Conservation (phyloP, 1,140 invertebrate species). For the Drosophila simulans region DNA sequence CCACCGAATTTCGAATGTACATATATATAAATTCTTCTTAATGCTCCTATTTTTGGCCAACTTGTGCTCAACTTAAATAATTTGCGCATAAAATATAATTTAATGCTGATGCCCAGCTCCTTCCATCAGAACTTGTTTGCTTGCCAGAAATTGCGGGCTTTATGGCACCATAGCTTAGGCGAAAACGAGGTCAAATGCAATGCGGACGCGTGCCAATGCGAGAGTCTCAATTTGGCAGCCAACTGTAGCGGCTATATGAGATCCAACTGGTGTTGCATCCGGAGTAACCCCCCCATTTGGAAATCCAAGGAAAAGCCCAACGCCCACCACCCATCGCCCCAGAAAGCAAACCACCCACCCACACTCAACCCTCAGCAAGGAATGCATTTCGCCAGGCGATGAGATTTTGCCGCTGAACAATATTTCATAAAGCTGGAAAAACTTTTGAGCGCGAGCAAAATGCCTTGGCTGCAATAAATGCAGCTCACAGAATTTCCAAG, state of each 20-base stretch:
- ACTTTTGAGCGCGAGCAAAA: conserved; percentile 15
- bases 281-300: not conserved
- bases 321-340: not conserved
- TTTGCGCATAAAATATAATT: conserved; percentile 80
- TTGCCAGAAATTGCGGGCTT: conserved; percentile 23
- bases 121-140: conserved; percentile 4
- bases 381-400: conserved; percentile 33
- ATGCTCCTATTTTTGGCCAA: conserved; percentile 75
- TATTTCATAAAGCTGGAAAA: conserved; percentile 37
- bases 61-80: conserved; percentile 74
- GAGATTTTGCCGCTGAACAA: conserved; percentile 31
- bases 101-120: conserved; percentile 41
- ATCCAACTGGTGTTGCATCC: not conserved
- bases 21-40: conserved; percentile 26
- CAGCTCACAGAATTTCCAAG: conserved; percentile 14
- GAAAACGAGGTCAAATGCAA: conserved; percentile 65
- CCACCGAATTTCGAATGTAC: conserved; percentile 5
- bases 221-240: conserved; percentile 50
- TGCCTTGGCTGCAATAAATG: conserved; percentile 35
- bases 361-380: not conserved
- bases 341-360: too few species aligned
- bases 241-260: conserved; percentile 35
- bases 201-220: conserved; percentile 46
- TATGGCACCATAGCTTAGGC: conserved; percentile 42
- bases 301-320: conserved; percentile 2